Percentiles rank a stretch among this genome's conserved stretches.
phyloP scores from a whole-genome alignment of 2,888 invertebrate genomes.

The Mesodorylaimus sp. region DNA sequence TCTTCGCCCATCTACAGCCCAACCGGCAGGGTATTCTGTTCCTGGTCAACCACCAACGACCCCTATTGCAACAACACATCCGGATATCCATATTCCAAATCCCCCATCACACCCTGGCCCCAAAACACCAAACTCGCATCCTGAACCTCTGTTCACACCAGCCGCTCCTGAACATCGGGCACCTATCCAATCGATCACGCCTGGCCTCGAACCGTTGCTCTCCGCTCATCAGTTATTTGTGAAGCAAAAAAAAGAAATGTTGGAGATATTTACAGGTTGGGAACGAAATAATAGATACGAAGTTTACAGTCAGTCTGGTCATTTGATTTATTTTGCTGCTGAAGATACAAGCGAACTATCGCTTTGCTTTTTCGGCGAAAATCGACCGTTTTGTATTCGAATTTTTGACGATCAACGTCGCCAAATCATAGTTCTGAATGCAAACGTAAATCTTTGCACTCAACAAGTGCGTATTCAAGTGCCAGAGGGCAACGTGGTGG shows the following conservation, averaged over 20 bases:
- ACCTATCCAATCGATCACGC: no score
- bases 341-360: background rate
- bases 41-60: no score
- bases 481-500: background rate
- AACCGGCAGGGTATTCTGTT: no score
- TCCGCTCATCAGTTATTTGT: conserved; percentile 1
- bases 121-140: no score
- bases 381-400: conserved; percentile 2
- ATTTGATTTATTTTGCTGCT: conserved; percentile 16
- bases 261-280: conserved; percentile 15
- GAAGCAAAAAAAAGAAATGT: conserved; percentile 10
- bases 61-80: no score
- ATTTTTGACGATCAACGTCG: background rate
- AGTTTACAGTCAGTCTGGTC: conserved; percentile 15
- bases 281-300: conserved; percentile 18
- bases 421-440: background rate
- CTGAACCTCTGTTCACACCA: no score
- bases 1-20: no score
- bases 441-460: background rate
- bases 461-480: background rate
- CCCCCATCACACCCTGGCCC: no score
- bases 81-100: no score
- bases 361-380: conserved; percentile 2
- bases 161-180: no score
- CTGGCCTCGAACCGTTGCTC: background rate